A percentile compares a stretch with the other conserved stretches of the same genome.
Conservation (phyloP, 2,888 invertebrate species). For the Coenonympha glycerion region DNA sequence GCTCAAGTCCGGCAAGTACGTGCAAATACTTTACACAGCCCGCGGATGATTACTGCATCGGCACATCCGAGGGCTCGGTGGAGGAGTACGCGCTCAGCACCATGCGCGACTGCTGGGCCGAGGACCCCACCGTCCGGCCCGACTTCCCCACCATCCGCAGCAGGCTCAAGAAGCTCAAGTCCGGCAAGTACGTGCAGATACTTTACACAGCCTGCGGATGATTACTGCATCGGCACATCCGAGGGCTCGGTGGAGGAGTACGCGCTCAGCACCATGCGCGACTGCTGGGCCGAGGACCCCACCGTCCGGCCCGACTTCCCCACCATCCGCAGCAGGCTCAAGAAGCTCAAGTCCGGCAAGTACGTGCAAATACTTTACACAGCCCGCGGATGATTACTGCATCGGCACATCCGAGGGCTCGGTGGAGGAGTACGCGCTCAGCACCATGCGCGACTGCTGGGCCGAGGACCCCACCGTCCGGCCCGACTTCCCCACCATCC, state of each 20-base stretch:
- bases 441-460: too few species aligned
- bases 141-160: constrained; percentile 88
- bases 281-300: constrained; percentile 93
- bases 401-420: too few species aligned
- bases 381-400: background rate
- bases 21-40: constrained; percentile 27
- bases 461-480: too few species aligned
- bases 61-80: constrained; percentile 76
- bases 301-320: constrained; percentile 89
- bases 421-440: too few species aligned
- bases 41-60: background rate
- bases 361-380: constrained; percentile 57
- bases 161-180: constrained; percentile 90
- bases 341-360: constrained; percentile 93
- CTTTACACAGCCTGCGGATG: background rate
- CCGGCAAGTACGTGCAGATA: constrained; percentile 82
- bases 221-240: constrained; percentile 66
- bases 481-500: too few species aligned
- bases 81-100: constrained; percentile 87
- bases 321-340: constrained; percentile 84
- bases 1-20: constrained; percentile 91
- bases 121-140: constrained; percentile 87
- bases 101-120: constrained; percentile 93
- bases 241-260: constrained; percentile 81
- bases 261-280: constrained; percentile 86